Evolutionary conservation across 2,888 invertebrate species (phyloP).

Genomic region (Mamestra brassicae): DNA sequence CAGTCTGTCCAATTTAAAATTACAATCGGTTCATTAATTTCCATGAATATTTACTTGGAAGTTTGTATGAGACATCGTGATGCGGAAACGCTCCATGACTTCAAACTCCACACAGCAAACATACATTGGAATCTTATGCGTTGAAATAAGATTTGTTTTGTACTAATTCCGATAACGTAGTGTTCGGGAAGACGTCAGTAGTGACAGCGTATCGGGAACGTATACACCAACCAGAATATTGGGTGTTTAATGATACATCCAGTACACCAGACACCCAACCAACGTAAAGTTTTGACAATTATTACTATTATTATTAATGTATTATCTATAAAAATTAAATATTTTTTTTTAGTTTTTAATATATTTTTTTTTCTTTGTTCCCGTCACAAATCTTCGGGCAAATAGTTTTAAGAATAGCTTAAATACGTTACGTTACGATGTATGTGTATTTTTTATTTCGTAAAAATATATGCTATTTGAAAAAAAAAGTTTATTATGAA

Average conservation of each 20-base stretch:
- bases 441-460: constrained; percentile 87
- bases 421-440: constrained; percentile 81
- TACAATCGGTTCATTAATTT: too few species aligned
- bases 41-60: too few species aligned
- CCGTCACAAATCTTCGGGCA: constrained; percentile 72
- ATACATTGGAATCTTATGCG: constrained; percentile 55
- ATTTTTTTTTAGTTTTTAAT: constrained; percentile 63
- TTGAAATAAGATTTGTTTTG: constrained; percentile 55
- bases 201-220: constrained; percentile 6
- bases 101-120: background rate
- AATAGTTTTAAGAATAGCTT: constrained; percentile 78
- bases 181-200: background rate
- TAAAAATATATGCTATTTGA: constrained; percentile 88
- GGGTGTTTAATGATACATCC: constrained; percentile 15
- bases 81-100: background rate
- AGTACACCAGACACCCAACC: constrained; percentile 20
- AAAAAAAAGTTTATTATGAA: constrained; percentile 82
- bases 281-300: constrained; percentile 53
- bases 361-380: constrained; percentile 57
- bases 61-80: too few species aligned
- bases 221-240: background rate
- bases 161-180: constrained; percentile 2
- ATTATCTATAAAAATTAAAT: constrained; percentile 57
- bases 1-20: too few species aligned
- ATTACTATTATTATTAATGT: constrained; percentile 45